phyloP scores from a whole-genome alignment of 2,888 invertebrate genomes.

The Eupithecia tripunctaria region DNA sequence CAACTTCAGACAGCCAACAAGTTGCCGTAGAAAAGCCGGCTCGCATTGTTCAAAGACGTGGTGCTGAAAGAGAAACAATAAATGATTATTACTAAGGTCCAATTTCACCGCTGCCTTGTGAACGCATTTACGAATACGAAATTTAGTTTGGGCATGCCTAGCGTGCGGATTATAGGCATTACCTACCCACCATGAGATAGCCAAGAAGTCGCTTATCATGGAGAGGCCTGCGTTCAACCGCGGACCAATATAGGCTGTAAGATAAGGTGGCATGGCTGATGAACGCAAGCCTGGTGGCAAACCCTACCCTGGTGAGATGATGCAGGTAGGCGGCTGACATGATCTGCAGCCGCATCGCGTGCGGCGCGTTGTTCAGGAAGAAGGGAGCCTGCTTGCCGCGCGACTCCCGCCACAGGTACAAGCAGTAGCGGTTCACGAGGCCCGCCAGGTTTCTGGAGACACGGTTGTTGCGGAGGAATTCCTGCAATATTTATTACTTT shows the following conservation, averaged over 20 bases:
- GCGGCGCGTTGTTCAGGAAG: constrained; percentile 64
- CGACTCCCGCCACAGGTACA: constrained; percentile 69
- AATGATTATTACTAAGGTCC: too few relatives aligned
- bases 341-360: constrained; percentile 61
- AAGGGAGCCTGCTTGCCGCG: constrained; percentile 68
- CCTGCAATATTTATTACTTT: constrained; percentile 57
- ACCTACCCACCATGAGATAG: too few relatives aligned
- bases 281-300: too few relatives aligned
- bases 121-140: too few relatives aligned
- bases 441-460: constrained; percentile 66
- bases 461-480: constrained; percentile 69
- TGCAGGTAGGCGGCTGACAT: constrained; percentile 69
- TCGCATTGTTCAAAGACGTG: constrained; percentile 66
- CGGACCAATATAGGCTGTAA: too few relatives aligned
- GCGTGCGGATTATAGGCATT: too few relatives aligned
- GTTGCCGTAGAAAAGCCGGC: constrained; percentile 67
- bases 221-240: too few relatives aligned
- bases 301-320: constrained; percentile 55
- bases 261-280: too few relatives aligned
- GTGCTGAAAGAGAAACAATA: constrained; percentile 57
- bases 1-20: constrained; percentile 66
- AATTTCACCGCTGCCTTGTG: too few relatives aligned
- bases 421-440: constrained; percentile 64
- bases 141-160: too few relatives aligned
- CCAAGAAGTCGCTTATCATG: too few relatives aligned